These are phyloP conservation scores for Andrena flavipes DNA, from an alignment of 2,888 invertebrate genomes.

Conservation along the genomic window DNA sequence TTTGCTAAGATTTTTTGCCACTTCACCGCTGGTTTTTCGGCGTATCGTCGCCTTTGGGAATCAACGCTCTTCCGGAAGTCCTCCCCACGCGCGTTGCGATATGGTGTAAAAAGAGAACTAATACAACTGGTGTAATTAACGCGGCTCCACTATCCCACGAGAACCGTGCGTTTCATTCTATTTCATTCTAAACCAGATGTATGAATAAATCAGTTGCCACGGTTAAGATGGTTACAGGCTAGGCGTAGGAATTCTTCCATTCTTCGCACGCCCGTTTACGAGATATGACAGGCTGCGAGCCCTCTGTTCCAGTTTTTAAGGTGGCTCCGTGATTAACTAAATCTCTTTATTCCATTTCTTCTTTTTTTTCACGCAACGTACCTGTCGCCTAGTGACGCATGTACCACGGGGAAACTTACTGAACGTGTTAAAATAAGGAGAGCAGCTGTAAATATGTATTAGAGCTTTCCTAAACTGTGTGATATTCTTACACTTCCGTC, in stretches of 20 bases:
- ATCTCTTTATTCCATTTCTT: neutral
- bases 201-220: conserved; percentile 65
- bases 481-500: too few relatives aligned
- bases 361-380: neutral
- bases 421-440: neutral
- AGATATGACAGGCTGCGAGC: conserved; percentile 10
- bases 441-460: neutral
- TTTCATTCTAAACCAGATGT: conserved; percentile 66
- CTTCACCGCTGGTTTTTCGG: neutral
- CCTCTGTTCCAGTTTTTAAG: conserved; percentile 42
- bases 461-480: too few relatives aligned
- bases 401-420: neutral
- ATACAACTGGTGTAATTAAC: conserved; percentile 55
- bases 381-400: neutral
- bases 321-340: neutral
- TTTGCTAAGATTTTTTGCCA: conserved; percentile 45
- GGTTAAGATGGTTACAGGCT: conserved; percentile 22
- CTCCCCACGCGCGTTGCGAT: conserved; percentile 23
- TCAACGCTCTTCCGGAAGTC: conserved; percentile 39
- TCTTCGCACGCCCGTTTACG: conserved; percentile 47
- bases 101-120: conserved; percentile 10
- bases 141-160: conserved; percentile 53
- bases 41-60: conserved; percentile 23
- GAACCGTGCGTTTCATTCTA: conserved; percentile 64
- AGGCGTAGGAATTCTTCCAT: conserved; percentile 23